Evolutionary conservation across 2,888 invertebrate genomes (phyloP).

Genomic region (Ganaspis brasiliensis): DNA sequence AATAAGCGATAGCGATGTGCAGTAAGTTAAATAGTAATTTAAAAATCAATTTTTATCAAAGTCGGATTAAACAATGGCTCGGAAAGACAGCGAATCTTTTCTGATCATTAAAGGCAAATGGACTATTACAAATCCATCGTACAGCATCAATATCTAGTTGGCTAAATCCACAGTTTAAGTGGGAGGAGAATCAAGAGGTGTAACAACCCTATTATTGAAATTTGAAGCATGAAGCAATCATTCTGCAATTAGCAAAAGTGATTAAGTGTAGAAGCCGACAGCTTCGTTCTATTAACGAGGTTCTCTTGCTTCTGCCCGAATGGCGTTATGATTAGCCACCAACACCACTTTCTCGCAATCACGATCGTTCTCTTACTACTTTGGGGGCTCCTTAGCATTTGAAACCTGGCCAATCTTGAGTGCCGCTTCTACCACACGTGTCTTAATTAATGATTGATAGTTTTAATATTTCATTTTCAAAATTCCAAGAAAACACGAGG

Average conservation of each 20-base stretch:
- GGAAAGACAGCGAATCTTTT: not conserved
- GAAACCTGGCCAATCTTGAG: not conserved
- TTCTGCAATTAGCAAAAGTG: slow-evolving; percentile 78
- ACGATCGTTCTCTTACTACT: slow-evolving; percentile 4
- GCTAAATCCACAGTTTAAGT: slow-evolving; percentile 18
- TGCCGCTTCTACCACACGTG: slow-evolving; percentile 47
- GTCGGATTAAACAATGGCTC: too few relatives aligned
- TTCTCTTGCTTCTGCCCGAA: slow-evolving; percentile 32
- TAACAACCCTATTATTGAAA: slow-evolving; percentile 78
- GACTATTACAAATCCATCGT: slow-evolving; percentile 11
- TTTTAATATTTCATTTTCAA: not conserved
- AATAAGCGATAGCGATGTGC: not conserved
- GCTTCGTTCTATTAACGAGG: slow-evolving; percentile 44
- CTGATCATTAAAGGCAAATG: not conserved
- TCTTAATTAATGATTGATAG: slow-evolving; percentile 49
- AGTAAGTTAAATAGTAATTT: not conserved
- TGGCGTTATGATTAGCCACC: slow-evolving; percentile 46
- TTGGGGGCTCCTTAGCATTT: not conserved
- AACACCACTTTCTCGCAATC: slow-evolving; percentile 27
- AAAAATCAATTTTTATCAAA: too few relatives aligned
- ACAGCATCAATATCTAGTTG: slow-evolving; percentile 7
- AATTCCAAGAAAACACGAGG: too few relatives aligned
- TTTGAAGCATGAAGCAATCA: slow-evolving; percentile 76
- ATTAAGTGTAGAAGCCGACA: slow-evolving; percentile 73
- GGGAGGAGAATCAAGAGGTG: slow-evolving; percentile 56